Base-by-base conservation (phyloP, 2,113 vertebrate species). In the Tetrax tetrax region DNA sequence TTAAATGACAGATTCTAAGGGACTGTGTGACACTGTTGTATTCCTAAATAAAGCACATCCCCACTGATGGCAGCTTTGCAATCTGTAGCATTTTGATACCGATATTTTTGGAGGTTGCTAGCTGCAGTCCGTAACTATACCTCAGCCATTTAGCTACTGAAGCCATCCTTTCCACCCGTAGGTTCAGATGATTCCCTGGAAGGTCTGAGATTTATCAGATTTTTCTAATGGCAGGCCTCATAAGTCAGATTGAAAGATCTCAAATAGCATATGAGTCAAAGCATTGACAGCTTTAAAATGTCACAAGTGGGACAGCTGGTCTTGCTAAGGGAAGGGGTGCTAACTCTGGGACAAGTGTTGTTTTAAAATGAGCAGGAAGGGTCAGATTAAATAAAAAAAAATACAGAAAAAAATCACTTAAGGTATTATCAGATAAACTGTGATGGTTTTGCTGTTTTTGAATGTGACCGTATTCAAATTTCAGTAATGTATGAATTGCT, bases 171-270 rank as follows among this genome's bases (percentile, higher is more conserved):
- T 97, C 87, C 95, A 95, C 65, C 81, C 54, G 1, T 91, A 89
- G 72, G 83, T 96, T 94, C 85, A 96, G 64, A 95, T 96, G 93
- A 93, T 97, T 96, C 95, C 87, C 90, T 97, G 94, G 95, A 97
- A 97, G 97, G 93, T 90, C 95, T 94, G 93, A 90, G 91, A 96
- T 97, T 97, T 96, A 93, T 97, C 94, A 95, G 91, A 97, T 97
- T 97, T 97, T 97, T 97, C 79, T 97, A 75, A 95, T 95, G 94
- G 41, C 94, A 95, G 86, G 51, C 83, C 72, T 95, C 89, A 77
- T 97, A 91, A 95, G 96, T 97, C 96, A 97, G 83, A 94, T 83
- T 92, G 93, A 93, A 95, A 82, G 91, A 88, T 91, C 97, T 97
- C 91, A 93, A 95, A 95, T 97, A 95, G 95, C 96, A 71, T 35